Base-by-base conservation (phyloP, 2,888 invertebrate genomes). In the Aquatica leii region DNA sequence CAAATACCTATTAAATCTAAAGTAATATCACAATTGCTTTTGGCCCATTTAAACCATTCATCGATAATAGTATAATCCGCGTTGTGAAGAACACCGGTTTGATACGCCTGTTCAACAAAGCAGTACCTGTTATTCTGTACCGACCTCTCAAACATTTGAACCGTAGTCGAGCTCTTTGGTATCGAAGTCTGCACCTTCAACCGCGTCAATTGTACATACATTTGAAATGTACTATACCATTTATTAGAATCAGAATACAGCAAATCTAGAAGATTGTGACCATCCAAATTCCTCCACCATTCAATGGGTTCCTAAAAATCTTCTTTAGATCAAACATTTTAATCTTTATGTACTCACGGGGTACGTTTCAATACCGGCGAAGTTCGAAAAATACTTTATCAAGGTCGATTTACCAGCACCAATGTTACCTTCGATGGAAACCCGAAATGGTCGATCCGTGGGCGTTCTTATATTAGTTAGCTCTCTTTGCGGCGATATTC, bases 201-300 rank as follows among this genome's bases (percentile, higher is more conserved):
- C 91, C 97, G 93, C 0, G 96, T 95, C 66, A 97, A 82, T 69
- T 95, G 93, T 0, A 96, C 96, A 77, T 96, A 95, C 0, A 92
- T 91, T 83, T 97, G 96, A 80, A 97, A 96, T 37, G 93, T 87
- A 83, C 92, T 90, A 41, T 92, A 88, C 91, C 95, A 95, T 74
- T 92, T 88, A 0, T 85, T 77, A 2, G 94, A 91, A 76, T 96
- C 91, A 73, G 88, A 88, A 82, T 97, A 97, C 90, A 97, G 91
- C 66, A 95, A 80, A 62, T 94, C 93, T 73, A 95, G 81, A 69
- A 94, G 84, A 83, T 95, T 95, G 76, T 90, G 87, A 40, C 93
- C 94, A 59, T 86, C 83, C 0, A 92, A 84, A 82, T 94, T 87
- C 53, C 93, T 86, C 95, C 95, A 95, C 79, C 90, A 87, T 70